These are phyloP conservation scores for Cactoblastis cactorum DNA, from an alignment of 2,888 invertebrate genomes.

Conservation along the genomic window DNA sequence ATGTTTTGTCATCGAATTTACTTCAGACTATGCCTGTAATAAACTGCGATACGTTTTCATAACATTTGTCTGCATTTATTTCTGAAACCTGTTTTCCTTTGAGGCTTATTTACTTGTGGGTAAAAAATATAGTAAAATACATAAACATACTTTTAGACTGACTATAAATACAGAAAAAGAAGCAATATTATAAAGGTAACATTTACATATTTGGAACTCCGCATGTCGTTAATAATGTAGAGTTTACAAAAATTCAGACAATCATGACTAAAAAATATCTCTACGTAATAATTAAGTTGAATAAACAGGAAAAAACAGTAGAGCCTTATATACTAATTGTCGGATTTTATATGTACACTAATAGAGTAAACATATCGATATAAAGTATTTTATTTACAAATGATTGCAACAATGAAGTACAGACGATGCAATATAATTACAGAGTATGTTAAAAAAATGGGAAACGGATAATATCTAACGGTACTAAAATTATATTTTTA, in stretches of 20 bases:
- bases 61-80: conserved; percentile 32
- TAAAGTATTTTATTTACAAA: conserved; percentile 81
- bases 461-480: conserved; percentile 76
- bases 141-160: no score
- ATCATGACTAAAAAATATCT: no score
- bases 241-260: no score
- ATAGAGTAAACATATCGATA: conserved; percentile 42
- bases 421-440: conserved; percentile 79
- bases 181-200: no score
- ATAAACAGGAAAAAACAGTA: no score
- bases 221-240: no score
- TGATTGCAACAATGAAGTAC: conserved; percentile 80
- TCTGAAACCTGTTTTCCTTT: conserved; percentile 11
- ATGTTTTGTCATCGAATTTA: conserved; percentile 56
- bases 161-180: no score
- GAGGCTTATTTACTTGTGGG: no score
- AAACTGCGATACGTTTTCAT: conserved; percentile 59
- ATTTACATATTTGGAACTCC: no score
- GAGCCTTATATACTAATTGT: no score
- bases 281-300: no score
- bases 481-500: conserved; percentile 71
- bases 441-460: conserved; percentile 77
- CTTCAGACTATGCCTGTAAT: conserved; percentile 50
- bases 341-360: neutral
- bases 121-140: no score